Evolutionary conservation across 1,140 invertebrate genomes (phyloP).

Genomic region (Solen grandis): DNA sequence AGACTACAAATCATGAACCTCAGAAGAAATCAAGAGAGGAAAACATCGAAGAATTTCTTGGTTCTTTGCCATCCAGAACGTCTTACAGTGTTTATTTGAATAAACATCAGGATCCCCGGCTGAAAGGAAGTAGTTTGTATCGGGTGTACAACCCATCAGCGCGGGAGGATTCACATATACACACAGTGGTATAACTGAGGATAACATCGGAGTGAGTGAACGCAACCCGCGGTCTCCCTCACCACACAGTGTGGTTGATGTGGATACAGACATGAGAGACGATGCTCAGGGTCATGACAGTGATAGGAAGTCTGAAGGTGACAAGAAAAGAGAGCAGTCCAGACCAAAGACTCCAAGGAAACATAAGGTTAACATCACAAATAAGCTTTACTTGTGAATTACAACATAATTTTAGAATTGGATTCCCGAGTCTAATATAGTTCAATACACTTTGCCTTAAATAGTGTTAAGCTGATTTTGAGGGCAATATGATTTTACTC

Average conservation of each 20-base stretch:
- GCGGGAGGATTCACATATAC: background rate
- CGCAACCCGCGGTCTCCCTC: slow-evolving; percentile 8
- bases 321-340: background rate
- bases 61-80: slow-evolving; percentile 18
- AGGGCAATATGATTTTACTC: too few species aligned
- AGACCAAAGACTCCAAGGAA: background rate
- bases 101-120: slow-evolving; percentile 25
- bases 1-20: background rate
- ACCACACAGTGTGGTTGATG: too few species aligned
- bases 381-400: too few species aligned
- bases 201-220: slow-evolving; percentile 23
- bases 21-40: slow-evolving; percentile 29
- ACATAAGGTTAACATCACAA: too few species aligned
- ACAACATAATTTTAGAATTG: too few species aligned
- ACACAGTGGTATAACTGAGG: slow-evolving; percentile 43
- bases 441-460: too few species aligned
- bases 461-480: too few species aligned
- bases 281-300: too few species aligned
- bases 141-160: background rate
- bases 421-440: too few species aligned
- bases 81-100: slow-evolving; percentile 33
- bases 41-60: slow-evolving; percentile 42
- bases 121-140: slow-evolving; percentile 28
- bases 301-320: background rate
- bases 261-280: too few species aligned